Conservation (phyloP, 2,797 vertebrate genomes). For the Lutjanus campechanus region DNA sequence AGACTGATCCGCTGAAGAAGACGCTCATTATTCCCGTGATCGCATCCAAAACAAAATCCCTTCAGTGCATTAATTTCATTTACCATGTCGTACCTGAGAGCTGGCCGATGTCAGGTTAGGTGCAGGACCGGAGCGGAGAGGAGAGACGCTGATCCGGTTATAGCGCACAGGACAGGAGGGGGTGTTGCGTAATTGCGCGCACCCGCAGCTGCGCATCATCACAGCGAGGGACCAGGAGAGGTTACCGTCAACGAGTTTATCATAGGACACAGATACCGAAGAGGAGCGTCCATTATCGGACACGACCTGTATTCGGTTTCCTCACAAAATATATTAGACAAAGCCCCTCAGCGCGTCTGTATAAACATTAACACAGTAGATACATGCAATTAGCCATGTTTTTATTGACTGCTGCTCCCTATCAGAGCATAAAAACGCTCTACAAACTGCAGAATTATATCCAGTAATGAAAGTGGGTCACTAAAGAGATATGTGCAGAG, state of each 20-base stretch:
- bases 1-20: background rate
- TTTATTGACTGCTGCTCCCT: too few relatives aligned
- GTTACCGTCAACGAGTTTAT: slow-evolving; percentile 17
- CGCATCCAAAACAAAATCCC: background rate
- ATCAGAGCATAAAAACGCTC: too few relatives aligned
- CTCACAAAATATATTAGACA: too few relatives aligned
- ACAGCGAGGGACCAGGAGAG: slow-evolving; percentile 35
- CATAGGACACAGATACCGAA: background rate
- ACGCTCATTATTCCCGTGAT: background rate
- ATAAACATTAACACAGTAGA: too few relatives aligned
- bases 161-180: slow-evolving; percentile 63
- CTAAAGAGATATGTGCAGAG: background rate
- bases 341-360: too few relatives aligned
- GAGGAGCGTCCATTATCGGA: slow-evolving; percentile 25
- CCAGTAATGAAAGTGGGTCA: background rate
- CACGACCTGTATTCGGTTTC: background rate
- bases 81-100: slow-evolving; percentile 75
- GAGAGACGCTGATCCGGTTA: slow-evolving; percentile 73
- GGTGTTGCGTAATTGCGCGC: slow-evolving; percentile 77
- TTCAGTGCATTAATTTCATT: background rate
- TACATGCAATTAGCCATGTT: too few relatives aligned
- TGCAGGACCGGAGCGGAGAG: slow-evolving; percentile 69
- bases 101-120: slow-evolving; percentile 60
- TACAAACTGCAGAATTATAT: background rate
- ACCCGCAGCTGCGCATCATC: slow-evolving; percentile 58